Conservation (phyloP, 53 echinoderm and acorn worm species). For the Holothuria leucospilota region DNA sequence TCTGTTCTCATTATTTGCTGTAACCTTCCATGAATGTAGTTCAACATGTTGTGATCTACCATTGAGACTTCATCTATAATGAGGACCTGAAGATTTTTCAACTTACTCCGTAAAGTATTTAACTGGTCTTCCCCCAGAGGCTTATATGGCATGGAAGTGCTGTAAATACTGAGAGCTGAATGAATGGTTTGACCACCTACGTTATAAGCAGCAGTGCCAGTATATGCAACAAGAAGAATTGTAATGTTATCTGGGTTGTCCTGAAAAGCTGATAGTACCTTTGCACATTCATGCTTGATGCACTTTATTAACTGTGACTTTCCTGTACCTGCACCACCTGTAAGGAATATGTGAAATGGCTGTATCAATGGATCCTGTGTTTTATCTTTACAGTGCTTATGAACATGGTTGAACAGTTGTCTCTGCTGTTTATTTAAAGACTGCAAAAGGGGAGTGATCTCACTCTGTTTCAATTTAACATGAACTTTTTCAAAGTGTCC, state of each 20-base stretch:
- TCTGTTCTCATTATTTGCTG: slow-evolving; percentile 45
- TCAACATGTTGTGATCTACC: slow-evolving; percentile 39
- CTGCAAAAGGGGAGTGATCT: no score
- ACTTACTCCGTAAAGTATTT: slow-evolving; percentile 19
- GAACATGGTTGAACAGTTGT: no score
- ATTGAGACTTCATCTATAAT: slow-evolving; percentile 62
- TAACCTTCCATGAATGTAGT: slow-evolving; percentile 16
- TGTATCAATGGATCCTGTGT: no score
- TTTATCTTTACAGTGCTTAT: no score
- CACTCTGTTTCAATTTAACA: no score
- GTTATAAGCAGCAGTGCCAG: slow-evolving; percentile 62
- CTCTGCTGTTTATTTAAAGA: no score
- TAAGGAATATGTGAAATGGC: slow-evolving; percentile 61
- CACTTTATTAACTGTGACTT: slow-evolving; percentile 52
- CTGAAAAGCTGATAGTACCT: background rate
- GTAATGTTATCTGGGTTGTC: background rate
- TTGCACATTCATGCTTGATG: slow-evolving; percentile 2
- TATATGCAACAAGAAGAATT: slow-evolving; percentile 39
- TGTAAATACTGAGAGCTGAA: slow-evolving; percentile 26
- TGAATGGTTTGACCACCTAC: slow-evolving; percentile 55
- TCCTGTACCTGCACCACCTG: slow-evolving; percentile 64
- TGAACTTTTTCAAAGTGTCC: no score
- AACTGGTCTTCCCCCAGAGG: slow-evolving; percentile 45
- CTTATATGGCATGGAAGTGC: slow-evolving; percentile 35
- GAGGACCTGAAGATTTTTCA: slow-evolving; percentile 13